These are phyloP conservation scores for Drosophila tripunctata DNA, from an alignment of 2,888 invertebrate species.

Conservation along the genomic window DNA sequence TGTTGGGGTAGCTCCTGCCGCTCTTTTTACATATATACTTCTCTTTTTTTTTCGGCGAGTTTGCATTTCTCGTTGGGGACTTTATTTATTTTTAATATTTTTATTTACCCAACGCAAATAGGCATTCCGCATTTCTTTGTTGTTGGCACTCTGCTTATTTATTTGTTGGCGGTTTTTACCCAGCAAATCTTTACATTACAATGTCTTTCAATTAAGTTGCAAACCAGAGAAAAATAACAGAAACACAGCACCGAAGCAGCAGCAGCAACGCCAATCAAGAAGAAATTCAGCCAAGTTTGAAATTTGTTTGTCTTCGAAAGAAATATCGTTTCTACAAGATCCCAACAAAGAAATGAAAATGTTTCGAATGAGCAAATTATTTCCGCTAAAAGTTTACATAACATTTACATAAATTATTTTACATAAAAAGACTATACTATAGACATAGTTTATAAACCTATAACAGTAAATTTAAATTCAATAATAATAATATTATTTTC, in stretches of 20 bases:
- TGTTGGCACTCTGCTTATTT: conserved; percentile 42
- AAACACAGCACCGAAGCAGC: neutral
- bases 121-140: conserved; percentile 21
- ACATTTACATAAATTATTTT: neutral
- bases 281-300: conserved; percentile 4
- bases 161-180: conserved; percentile 53
- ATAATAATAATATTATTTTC: too few species aligned
- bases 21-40: conserved; percentile 11
- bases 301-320: conserved; percentile 8
- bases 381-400: neutral
- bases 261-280: conserved; percentile 11
- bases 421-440: too few species aligned
- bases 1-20: conserved; percentile 7
- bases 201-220: conserved; percentile 65
- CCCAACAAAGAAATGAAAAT: neutral
- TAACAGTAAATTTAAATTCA: too few species aligned
- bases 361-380: neutral
- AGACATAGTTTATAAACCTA: too few species aligned
- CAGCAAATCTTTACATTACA: conserved; percentile 60
- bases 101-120: conserved; percentile 61
- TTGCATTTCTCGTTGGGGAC: conserved; percentile 41
- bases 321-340: neutral
- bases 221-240: neutral
- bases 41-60: conserved; percentile 11
- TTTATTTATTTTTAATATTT: conserved; percentile 72